phyloP scores from a whole-genome alignment of 2,888 invertebrate genomes.

The Bimastos eiseni region DNA sequence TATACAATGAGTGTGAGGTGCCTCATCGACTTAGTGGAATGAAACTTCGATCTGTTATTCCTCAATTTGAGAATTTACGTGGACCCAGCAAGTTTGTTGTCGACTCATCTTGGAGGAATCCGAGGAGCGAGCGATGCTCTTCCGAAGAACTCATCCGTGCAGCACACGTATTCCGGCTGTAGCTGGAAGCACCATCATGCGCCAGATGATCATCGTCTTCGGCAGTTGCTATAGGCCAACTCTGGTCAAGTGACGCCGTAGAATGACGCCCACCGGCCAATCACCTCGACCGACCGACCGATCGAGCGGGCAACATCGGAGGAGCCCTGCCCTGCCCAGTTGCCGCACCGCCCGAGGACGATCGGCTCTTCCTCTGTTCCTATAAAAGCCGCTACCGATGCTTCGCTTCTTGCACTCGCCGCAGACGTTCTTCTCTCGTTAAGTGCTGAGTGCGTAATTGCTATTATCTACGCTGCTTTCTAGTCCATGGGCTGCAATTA shows the following conservation, averaged over 20 bases:
- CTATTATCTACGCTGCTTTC: neutral
- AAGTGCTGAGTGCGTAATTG: neutral
- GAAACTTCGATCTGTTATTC: neutral
- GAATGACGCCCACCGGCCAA: conserved; percentile 20
- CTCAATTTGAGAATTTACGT: neutral
- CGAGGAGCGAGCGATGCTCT: no score
- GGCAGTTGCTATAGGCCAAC: neutral
- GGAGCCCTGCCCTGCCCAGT: neutral
- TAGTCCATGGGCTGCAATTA: conserved; percentile 5
- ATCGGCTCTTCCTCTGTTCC: neutral
- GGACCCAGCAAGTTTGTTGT: neutral
- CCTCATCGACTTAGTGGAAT: no score
- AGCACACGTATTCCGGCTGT: neutral
- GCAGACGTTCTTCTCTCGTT: neutral
- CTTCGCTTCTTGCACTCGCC: neutral
- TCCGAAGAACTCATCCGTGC: neutral
- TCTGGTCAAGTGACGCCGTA: neutral
- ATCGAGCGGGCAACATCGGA: neutral
- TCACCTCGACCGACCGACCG: conserved; percentile 16
- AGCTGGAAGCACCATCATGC: neutral
- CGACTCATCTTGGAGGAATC: neutral
- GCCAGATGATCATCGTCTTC: neutral
- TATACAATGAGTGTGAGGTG: no score
- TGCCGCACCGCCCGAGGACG: neutral
- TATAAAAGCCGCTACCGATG: neutral